Base-by-base conservation (phyloP, 1,140 invertebrate genomes). In the Globodera ellingtonae region DNA sequence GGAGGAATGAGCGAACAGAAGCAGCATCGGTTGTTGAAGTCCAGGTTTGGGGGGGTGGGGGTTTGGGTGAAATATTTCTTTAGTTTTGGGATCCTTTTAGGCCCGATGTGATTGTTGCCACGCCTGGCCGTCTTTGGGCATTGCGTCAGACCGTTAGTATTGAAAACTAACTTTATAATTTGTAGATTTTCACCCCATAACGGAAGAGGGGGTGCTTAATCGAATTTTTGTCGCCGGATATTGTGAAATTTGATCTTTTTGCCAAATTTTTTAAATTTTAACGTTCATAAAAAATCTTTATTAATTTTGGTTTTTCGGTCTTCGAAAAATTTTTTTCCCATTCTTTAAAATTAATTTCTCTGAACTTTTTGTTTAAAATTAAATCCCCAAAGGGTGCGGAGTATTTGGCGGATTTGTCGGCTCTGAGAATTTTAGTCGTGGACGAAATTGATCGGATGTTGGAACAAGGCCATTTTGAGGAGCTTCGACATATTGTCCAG, bases 371-470 rank as follows among this genome's bases (percentile, higher is more conserved):
- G 35, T 15, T 70, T 70, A 10, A 10, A 70, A 79, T 69, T 78
- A 24, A 21, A 13, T 8, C 6, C 56, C 9, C 2, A 35, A 48
- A 81, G 79, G 87, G 83, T 73, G 86, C 90, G 56, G 78, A 83
- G 18, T 90, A 90, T 83, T 72, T 91, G 78, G 81, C 81, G 18
- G 86, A 90, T 44, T 83, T 92, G n/a, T 82, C 86, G 6, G 69
- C 84, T 44, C 82, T 90, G 78, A 93, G 93, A 81, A 95, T 93
- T 90, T 90, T 99, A 78, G 96, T 95, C 0, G 94, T 99, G 80
- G 98, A 99, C 90, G 98, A 99, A 92, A 97, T 97, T 0, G 98
- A 99, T 90, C 92, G 97, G 84, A 98, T 99, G 96, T 91, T 98
- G 21, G 97, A 99, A 88, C 94, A 93, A 83, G 95, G 95, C 21